Base-by-base conservation (phyloP, 2,888 invertebrate species). In the Dastarcus helophoroides region DNA sequence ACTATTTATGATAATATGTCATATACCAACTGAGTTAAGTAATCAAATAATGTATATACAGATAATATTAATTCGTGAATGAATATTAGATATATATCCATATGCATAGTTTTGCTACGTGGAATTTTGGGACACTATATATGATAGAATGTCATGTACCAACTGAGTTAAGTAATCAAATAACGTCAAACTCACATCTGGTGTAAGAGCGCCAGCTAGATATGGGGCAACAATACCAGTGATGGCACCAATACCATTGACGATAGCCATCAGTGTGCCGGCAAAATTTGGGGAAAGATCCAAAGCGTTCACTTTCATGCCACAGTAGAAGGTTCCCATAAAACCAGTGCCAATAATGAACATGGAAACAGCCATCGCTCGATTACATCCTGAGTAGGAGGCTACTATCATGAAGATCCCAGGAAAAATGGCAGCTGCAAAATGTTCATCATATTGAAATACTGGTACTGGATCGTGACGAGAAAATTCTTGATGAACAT, bases 321-420 rank as follows among this genome's bases (percentile, higher is more conserved):
- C 69, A 41, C 73, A 69, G 45, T 74, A 75, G 52, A 69, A 75
- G 2, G 72, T 68, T 2, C 72, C 76, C 72, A 74, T 73, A 35
- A 73, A 67, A 22, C 68, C 69, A 71, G 73, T 68, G 14, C 64
- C 67, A 22, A 68, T 52, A 27, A 73, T 68, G 50, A 71, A 69
- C 21, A 69, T 52, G 24, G 63, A 56, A 13, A 71, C 64, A 26
- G 64, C 51, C 37, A 55, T 40, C 9, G 48, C n/a, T n/a, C 67
- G 52, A 42, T 71, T 56, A 46, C 72, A 73, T 17, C 69, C 70
- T 3, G 69, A 67, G 46, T 71, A 71, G 35, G 70, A 68, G 29
- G 71, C 72, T 36, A 66, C 58, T 36, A 73, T 61, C 26, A 73
- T 64, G 45, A 69, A 68, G 33, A 69, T 40, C 2, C 72, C 69